These are phyloP conservation scores for Heliothis virescens DNA, from an alignment of 1,140 invertebrate species.

Conservation along the genomic window DNA sequence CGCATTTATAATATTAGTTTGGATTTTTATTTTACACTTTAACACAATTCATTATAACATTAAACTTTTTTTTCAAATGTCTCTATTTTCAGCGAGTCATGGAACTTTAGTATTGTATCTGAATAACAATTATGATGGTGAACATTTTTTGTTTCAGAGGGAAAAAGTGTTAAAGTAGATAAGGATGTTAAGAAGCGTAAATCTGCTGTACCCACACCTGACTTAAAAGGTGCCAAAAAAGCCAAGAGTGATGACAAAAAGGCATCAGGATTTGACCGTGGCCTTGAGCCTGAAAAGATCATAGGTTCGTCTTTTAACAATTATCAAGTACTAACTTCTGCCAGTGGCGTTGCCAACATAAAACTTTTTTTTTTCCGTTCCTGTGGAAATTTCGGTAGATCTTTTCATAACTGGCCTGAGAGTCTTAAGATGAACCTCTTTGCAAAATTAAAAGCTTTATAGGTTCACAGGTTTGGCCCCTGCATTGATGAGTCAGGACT, in stretches of 20 bases:
- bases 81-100: background rate
- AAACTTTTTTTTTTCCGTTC: too few relatives aligned
- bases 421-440: too few relatives aligned
- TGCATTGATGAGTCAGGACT: too few relatives aligned
- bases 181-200: slow-evolving; percentile 84
- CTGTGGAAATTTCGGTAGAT: too few relatives aligned
- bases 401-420: too few relatives aligned
- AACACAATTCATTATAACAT: background rate
- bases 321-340: background rate
- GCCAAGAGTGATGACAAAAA: slow-evolving; percentile 87
- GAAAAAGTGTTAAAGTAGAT: slow-evolving; percentile 74
- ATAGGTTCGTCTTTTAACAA: slow-evolving; percentile 87
- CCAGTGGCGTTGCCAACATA: background rate
- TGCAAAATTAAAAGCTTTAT: too few relatives aligned
- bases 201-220: slow-evolving; percentile 82
- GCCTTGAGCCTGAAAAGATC: slow-evolving; percentile 96
- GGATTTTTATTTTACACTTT: slow-evolving; percentile 13
- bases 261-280: slow-evolving; percentile 94
- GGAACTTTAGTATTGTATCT: too few relatives aligned
- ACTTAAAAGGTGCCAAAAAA: slow-evolving; percentile 86
- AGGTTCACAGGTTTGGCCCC: too few relatives aligned
- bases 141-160: slow-evolving; percentile 69
- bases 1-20: too few relatives aligned
- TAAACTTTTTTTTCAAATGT: background rate
- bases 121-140: too few relatives aligned